Percentiles rank a stretch among this genome's conserved stretches.
These are phyloP conservation scores for Phymatocera aterrima DNA, from an alignment of 2,888 invertebrate species.

Conservation along the genomic window DNA sequence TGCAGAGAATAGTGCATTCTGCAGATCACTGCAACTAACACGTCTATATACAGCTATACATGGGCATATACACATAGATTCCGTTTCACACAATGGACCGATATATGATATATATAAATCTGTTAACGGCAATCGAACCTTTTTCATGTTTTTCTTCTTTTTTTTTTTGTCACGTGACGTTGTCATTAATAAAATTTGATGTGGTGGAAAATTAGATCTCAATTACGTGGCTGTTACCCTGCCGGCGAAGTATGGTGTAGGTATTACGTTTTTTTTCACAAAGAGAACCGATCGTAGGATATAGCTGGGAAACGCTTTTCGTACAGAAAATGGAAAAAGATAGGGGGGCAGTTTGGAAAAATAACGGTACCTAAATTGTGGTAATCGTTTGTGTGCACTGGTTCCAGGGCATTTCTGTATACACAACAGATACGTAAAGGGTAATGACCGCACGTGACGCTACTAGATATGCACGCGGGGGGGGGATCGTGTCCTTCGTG, in stretches of 20 bases:
- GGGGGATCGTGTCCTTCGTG: too few relatives aligned
- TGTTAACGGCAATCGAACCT: constrained; percentile 16
- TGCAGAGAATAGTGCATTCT: constrained; percentile 7
- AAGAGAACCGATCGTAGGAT: neutral
- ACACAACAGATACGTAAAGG: neutral
- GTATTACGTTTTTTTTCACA: neutral
- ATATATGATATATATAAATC: neutral
- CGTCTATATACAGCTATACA: constrained; percentile 8
- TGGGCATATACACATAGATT: neutral
- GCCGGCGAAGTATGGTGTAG: neutral
- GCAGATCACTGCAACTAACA: constrained; percentile 28
- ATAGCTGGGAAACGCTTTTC: neutral
- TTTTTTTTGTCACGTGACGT: constrained; percentile 17
- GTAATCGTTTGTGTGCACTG: constrained; percentile 2
- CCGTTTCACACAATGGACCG: neutral
- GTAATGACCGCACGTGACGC: neutral
- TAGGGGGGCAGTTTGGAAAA: neutral
- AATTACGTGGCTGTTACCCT: constrained; percentile 56
- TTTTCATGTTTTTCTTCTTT: neutral
- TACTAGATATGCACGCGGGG: too few relatives aligned
- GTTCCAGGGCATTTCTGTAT: neutral
- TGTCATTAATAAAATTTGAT: constrained; percentile 71
- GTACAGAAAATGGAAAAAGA: neutral
- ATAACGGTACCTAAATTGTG: constrained; percentile 1
- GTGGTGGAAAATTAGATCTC: constrained; percentile 72